Base-by-base conservation (phyloP, 1,140 invertebrate species). In the Pachypsylla venusta region DNA sequence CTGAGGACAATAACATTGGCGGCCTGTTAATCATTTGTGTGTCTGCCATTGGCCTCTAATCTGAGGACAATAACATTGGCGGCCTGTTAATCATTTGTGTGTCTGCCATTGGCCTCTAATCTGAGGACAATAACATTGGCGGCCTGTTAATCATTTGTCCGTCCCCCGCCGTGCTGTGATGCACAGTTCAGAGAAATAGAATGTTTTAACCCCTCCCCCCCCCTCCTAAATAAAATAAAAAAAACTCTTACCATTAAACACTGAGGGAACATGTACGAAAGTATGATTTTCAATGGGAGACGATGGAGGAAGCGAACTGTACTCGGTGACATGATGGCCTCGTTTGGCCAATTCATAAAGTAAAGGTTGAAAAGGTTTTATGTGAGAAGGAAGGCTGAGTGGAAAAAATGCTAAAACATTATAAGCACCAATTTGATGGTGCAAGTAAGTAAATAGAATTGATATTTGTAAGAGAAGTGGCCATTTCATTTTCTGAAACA, bases 261-360 rank as follows among this genome's bases (percentile, higher is more conserved):
- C 7, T 5, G 4, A 22, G 22, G 42, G 42, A 19, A 48, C 7
- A 19, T 48, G n/a, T 48, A 5, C 7, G 42, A 19, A 48, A 3
- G 5, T 48, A 16, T 48, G n/a, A 22, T 48, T 48, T n/a, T 48
- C 7, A n/a, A 19, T 22, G n/a, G 7, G 7, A 10, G 30, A n/a
- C 7, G 30, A n/a, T 10, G 42, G 42, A 5, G 42, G 7, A 19
- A 48, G 22, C 4, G 16, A 10, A n/a, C 42, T 48, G 42, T 19
- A n/a, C n/a, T 48, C 65, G 0, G 65, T 67, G 1, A 72, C 53
- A n/a, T 68, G 40, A 63, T 73, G 71, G 19, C 67, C 69, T 56
- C 69, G 53, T 1, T 39, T 28, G 0, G 67, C 70, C 20, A 73
- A 58, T 20, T 64, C 70, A 2, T 65, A 56, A 10, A 71, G 58